Percentiles rank a stretch among this genome's conserved stretches.
These are phyloP conservation scores for Lagopus leucura DNA, from an alignment of 2,113 vertebrate genomes.

Conservation along the genomic window DNA sequence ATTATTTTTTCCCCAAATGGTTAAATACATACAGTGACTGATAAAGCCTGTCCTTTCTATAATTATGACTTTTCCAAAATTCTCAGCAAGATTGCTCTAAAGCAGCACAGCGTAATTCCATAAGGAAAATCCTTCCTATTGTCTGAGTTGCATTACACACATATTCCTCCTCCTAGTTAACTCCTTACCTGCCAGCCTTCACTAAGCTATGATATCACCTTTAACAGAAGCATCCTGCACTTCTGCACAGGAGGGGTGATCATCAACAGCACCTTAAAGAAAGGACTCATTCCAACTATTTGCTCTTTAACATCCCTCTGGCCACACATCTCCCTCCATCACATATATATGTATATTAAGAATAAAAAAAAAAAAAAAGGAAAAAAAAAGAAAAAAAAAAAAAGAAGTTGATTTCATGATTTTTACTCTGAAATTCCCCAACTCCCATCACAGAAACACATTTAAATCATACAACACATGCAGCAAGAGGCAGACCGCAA, in stretches of 20 bases:
- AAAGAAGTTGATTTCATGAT: slow-evolving; percentile 66
- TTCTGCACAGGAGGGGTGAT: slow-evolving; percentile 9
- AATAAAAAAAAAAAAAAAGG: background rate
- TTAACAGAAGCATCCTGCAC: slow-evolving; percentile 59
- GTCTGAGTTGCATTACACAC: slow-evolving; percentile 94
- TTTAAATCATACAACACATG: background rate
- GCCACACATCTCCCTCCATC: background rate
- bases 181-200: slow-evolving; percentile 76
- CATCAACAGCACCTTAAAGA: background rate
- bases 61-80: slow-evolving; percentile 43
- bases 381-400: background rate
- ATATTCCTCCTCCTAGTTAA: slow-evolving; percentile 84
- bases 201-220: slow-evolving; percentile 60
- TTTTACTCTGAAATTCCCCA: slow-evolving; percentile 48
- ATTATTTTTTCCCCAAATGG: background rate
- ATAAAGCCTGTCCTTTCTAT: slow-evolving; percentile 34
- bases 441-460: slow-evolving; percentile 7
- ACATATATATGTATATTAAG: background rate
- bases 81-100: slow-evolving; percentile 36
- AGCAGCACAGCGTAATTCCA: slow-evolving; percentile 73
- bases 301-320: slow-evolving; percentile 15
- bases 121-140: slow-evolving; percentile 91
- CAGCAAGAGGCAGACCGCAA: background rate
- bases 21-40: slow-evolving; percentile 16
- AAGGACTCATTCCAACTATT: slow-evolving; percentile 2